phyloP scores from a whole-genome alignment of 2,888 invertebrate species.

The Agrilus cyanescens region DNA sequence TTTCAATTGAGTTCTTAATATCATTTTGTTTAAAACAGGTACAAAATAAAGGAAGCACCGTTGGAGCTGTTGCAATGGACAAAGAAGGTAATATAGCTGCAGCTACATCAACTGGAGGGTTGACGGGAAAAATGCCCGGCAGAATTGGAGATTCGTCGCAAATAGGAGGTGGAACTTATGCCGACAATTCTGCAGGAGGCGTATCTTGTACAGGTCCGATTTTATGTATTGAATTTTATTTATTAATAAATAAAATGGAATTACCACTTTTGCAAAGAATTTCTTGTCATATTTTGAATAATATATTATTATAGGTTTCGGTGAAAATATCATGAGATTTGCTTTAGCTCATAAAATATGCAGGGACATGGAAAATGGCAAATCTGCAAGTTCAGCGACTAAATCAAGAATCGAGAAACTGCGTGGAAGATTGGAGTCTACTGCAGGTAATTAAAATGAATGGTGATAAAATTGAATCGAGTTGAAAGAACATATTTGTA shows the following conservation, averaged over 20 bases:
- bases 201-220: slow-evolving; percentile 56
- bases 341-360: slow-evolving; percentile 65
- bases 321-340: slow-evolving; percentile 69
- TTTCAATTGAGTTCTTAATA: no score
- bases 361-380: slow-evolving; percentile 47
- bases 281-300: background rate
- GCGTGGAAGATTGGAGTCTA: slow-evolving; percentile 55
- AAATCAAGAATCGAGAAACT: slow-evolving; percentile 48
- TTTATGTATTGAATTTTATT: no score
- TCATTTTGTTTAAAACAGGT: slow-evolving; percentile 11
- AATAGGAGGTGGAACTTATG: slow-evolving; percentile 56
- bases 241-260: no score
- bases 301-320: slow-evolving; percentile 46
- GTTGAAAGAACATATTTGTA: no score
- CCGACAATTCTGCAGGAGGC: slow-evolving; percentile 52
- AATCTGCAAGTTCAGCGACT: slow-evolving; percentile 53
- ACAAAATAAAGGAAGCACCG: slow-evolving; percentile 55
- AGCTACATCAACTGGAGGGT: slow-evolving; percentile 69
- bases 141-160: slow-evolving; percentile 61
- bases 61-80: slow-evolving; percentile 68
- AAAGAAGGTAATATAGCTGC: slow-evolving; percentile 53
- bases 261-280: no score
- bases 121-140: slow-evolving; percentile 60
- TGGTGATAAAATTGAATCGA: background rate
- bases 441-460: slow-evolving; percentile 42